Evolutionary conservation across 2,888 invertebrate genomes (phyloP), one percentile per base, ranked within the genome.

Genomic region (Drosophila mulleri): DNA sequence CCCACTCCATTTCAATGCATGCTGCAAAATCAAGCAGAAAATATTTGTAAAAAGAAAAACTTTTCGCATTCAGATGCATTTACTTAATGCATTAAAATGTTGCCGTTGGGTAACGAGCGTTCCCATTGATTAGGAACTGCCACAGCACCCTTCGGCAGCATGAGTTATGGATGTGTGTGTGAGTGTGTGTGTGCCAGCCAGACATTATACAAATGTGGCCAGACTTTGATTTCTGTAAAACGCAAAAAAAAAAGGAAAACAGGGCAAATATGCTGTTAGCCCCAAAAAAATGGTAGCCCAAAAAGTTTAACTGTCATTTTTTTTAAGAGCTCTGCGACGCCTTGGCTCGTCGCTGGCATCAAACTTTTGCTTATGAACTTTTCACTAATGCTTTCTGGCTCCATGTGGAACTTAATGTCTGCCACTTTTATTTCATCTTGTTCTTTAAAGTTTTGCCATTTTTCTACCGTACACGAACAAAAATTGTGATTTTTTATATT

Each of bases 21-120:
- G 23, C 45, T 45, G 61, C 41, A 63, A 84, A 84, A 74, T 76
- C 75, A 72, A 65, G 75, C 75, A 69, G 63, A 78, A 83, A 70
- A 75, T 78, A 72, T 78, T 76, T 80, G 61, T 37, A n/a, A 29
- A 18, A 35, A n/a, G 18, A 32, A 35, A 48, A 88, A 78, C 73
- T 89, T 84, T 84, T 75, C 57, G 26, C 78, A 89, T 89, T 82
- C 78, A 76, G 68, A 80, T 77, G 80, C 78, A 77, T 88, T 82
- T 82, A 84, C 80, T 76, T 84, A 86, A 88, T 75, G 86, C 88
- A 86, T 89, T 86, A 89, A 88, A 89, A 88, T 80, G 62, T 69
- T 80, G 53, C 45, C 56, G 3, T 23, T 23, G 37, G 32, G 57
- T 45, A 50, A 52, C 32, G 41, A 64, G 39, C 44, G 26, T 37